A percentile compares a stretch with the other conserved stretches of the same genome.
phyloP scores from a whole-genome alignment of 2,888 invertebrate genomes.

The Hipparchia semele region DNA sequence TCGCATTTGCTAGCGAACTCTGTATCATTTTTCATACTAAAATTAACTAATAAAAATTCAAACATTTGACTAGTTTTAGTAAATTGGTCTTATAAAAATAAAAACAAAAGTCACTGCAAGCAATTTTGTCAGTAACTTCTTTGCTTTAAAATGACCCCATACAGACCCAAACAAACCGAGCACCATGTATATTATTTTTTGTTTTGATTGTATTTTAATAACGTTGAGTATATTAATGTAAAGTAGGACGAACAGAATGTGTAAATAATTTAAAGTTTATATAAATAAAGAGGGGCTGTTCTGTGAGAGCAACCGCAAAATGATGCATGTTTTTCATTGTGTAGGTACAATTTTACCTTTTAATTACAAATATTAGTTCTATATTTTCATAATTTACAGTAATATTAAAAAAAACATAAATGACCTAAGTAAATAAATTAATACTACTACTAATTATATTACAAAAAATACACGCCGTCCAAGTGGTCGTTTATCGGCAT shows the following conservation, averaged over 20 bases:
- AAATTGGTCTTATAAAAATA: too few relatives aligned
- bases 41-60: too few relatives aligned
- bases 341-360: neutral
- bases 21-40: too few relatives aligned
- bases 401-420: too few relatives aligned
- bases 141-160: neutral
- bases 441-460: too few relatives aligned
- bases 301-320: constrained; percentile 72
- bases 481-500: too few relatives aligned
- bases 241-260: constrained; percentile 79
- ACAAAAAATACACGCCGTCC: too few relatives aligned
- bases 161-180: neutral
- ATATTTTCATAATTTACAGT: too few relatives aligned
- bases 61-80: too few relatives aligned
- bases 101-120: neutral
- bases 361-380: neutral
- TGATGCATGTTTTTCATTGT: constrained; percentile 37
- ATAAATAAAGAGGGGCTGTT: constrained; percentile 79
- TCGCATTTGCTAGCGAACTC: too few relatives aligned
- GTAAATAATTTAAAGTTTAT: constrained; percentile 83
- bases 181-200: constrained; percentile 61
- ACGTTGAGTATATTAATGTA: constrained; percentile 81
- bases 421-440: too few relatives aligned
- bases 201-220: constrained; percentile 82
- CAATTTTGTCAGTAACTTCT: neutral